Conservation (phyloP, 2,797 vertebrate genomes). For the Fringilla coelebs region DNA sequence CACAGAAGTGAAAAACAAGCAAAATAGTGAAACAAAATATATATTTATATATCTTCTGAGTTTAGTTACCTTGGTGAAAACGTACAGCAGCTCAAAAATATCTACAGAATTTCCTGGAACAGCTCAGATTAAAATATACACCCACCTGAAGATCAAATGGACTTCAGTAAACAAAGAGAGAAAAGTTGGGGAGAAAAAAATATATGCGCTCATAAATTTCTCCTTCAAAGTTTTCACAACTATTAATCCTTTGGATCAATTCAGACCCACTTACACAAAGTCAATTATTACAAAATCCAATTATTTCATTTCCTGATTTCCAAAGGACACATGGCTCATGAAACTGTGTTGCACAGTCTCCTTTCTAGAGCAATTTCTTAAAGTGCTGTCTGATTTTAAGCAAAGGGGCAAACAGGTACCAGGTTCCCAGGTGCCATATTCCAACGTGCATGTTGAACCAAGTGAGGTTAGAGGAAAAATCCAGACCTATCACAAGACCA, state of each 20-base stretch:
- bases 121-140: background rate
- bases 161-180: background rate
- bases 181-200: background rate
- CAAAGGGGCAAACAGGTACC: background rate
- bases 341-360: background rate
- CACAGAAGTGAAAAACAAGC: conserved; percentile 8
- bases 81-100: background rate
- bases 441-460: background rate
- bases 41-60: background rate
- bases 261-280: background rate
- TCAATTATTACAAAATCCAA: background rate
- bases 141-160: background rate
- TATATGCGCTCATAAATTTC: background rate
- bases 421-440: rapidly evolving
- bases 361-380: background rate
- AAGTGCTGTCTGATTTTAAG: background rate
- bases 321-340: background rate
- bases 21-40: conserved; percentile 1
- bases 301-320: conserved; percentile 13
- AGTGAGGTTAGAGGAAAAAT: background rate
- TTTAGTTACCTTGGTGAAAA: conserved; percentile 4
- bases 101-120: background rate
- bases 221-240: background rate
- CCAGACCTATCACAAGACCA: background rate
- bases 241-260: background rate